Evolutionary conservation across 2,113 vertebrate species (phyloP).

Genomic region (Antigone vipio): DNA sequence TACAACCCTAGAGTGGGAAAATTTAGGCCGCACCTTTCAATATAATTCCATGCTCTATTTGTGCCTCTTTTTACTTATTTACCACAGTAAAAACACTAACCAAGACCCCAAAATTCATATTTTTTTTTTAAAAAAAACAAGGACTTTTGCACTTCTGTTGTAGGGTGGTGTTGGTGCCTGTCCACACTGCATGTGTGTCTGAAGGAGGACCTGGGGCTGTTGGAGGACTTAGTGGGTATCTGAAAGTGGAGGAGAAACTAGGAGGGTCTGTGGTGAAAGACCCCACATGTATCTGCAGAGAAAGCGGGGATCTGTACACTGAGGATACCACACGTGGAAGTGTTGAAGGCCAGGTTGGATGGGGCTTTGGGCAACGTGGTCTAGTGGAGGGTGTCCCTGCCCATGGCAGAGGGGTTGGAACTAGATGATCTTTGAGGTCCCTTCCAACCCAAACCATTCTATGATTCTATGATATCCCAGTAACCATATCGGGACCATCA

Average conservation of each 20-base stretch:
- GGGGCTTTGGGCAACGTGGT: too few species aligned
- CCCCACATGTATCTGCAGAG: not conserved
- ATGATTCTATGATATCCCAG: not conserved
- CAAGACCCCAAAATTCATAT: not conserved
- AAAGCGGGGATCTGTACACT: not conserved
- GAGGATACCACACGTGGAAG: too few species aligned
- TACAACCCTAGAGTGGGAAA: not conserved
- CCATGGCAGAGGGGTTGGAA: too few species aligned
- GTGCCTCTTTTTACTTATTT: not conserved
- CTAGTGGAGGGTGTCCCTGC: too few species aligned
- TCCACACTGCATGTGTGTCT: not conserved
- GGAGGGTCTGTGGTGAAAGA: not conserved
- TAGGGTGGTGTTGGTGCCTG: not conserved
- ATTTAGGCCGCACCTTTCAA: not conserved
- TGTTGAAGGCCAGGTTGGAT: too few species aligned
- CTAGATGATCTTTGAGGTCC: too few species aligned
- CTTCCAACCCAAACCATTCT: too few species aligned
- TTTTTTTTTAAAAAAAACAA: not conserved
- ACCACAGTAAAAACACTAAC: not conserved
- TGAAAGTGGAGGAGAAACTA: not conserved
- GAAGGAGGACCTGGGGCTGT: not conserved
- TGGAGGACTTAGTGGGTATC: not conserved
- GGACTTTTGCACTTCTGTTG: not conserved
- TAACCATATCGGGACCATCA: not conserved
- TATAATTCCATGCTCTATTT: not conserved